phyloP scores from a whole-genome alignment of 2,113 vertebrate genomes.

The Pteronura brasiliensis region DNA sequence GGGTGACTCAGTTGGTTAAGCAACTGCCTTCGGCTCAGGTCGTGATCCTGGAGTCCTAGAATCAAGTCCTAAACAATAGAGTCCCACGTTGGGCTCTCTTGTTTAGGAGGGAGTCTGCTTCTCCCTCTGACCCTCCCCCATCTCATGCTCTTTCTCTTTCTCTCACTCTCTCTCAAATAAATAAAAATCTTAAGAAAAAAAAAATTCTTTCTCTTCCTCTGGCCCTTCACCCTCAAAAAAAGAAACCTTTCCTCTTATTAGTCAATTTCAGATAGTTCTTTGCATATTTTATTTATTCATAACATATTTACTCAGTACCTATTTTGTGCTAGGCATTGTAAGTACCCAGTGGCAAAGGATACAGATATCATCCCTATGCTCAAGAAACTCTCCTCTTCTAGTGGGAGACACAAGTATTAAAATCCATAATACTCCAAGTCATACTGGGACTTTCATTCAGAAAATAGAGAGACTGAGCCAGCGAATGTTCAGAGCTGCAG shows the following conservation, averaged over 20 bases:
- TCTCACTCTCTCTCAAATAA: too few relatives aligned
- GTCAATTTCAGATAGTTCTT: neutral
- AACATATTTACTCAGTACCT: neutral
- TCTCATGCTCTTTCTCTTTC: too few relatives aligned
- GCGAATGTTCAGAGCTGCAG: neutral
- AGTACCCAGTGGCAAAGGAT: neutral
- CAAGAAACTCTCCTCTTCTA: neutral
- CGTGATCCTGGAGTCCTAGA: too few relatives aligned
- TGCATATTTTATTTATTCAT: conserved; percentile 21
- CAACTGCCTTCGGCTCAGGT: too few relatives aligned
- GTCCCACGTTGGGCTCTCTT: too few relatives aligned
- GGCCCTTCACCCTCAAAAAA: neutral
- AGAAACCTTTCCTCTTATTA: neutral
- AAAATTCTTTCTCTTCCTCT: neutral
- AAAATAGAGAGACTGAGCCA: neutral
- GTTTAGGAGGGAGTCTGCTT: too few relatives aligned
- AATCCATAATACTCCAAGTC: neutral
- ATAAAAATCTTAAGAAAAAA: neutral
- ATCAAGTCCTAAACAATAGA: too few relatives aligned
- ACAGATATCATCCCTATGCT: neutral
- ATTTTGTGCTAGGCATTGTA: neutral
- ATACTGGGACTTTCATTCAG: neutral
- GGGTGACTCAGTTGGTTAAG: too few relatives aligned
- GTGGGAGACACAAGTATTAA: neutral
- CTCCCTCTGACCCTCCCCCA: too few relatives aligned